Conservation (phyloP, 2,113 vertebrate species). For the Orthonyx spaldingii region DNA sequence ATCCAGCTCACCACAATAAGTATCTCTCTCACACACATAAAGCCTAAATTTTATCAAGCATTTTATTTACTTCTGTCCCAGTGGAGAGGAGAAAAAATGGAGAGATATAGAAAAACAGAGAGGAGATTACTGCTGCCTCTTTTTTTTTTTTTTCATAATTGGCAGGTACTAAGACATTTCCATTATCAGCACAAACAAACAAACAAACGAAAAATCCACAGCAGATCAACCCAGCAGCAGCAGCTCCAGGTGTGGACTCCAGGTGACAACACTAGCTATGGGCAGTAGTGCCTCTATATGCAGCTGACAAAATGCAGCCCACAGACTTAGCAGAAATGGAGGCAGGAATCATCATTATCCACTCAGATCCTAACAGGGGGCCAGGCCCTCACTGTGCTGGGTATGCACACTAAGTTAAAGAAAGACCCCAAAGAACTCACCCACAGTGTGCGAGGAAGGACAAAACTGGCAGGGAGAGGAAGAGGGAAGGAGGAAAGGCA, state of each 20-base stretch:
- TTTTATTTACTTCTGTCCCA: conserved; percentile 61
- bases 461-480: neutral
- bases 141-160: neutral
- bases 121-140: neutral
- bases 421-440: conserved; percentile 14
- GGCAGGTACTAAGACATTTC: conserved; percentile 37
- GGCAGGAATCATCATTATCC: neutral
- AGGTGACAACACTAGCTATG: neutral
- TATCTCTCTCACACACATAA: conserved; percentile 37
- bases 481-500: neutral
- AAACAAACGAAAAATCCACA: neutral
- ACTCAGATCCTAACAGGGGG: neutral
- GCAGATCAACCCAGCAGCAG: neutral
- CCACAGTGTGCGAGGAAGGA: neutral
- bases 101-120: neutral
- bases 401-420: neutral
- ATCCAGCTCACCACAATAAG: conserved; percentile 45
- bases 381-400: neutral
- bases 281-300: neutral
- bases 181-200: neutral
- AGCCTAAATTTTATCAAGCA: conserved; percentile 61
- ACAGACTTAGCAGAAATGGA: neutral
- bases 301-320: neutral
- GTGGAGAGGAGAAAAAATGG: neutral
- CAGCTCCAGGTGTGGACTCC: neutral